Evolutionary conservation across 2,797 vertebrate genomes (phyloP), one percentile per base, ranked within the genome.

Genomic region (Sebastes reedi): DNA sequence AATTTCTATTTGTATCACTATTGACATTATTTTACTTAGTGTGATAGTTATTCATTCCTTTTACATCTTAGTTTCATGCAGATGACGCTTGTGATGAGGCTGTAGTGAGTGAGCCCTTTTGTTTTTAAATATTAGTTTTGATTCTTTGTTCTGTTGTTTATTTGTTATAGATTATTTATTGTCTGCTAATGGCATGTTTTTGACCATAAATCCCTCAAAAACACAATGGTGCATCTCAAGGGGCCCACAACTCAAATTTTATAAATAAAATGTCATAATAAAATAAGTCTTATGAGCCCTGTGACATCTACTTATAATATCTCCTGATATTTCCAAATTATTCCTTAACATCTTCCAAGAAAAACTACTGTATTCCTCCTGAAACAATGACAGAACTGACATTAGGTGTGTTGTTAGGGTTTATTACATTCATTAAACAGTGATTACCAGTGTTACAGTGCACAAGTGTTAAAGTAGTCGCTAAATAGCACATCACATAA

Each of bases 381-480:
- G 3, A 67, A 78, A 69, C 16, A 75, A 85, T 12, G 20, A 82
- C 39, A 74, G 32, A 66, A 56, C 10, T 42, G 42, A 67, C 27
- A 60, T 50, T 20, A 72, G n/a, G 32, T 81, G 32, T 81, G 32
- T 60, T 86, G 70, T 89, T 80, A 80, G 8, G 25, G 73, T 94
- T 93, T 94, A 94, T 88, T 90, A 91, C 82, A 89, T 86, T 90
- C 70, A 83, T 18, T 34, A 52, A 82, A 88, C 67, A 82, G 68
- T 77, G 50, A 80, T 81, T 50, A 88, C 22, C 50, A 81, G 60
- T 52, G 10, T 72, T 88, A 83, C 78, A 85, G 55, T 84, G 79
- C 81, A 77, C 34, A 42, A 6, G 5, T 42, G 39, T 42, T 42
- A 42, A 42, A 80, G 75, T 22, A 75, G 80, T 73, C 4, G 4